Base-by-base conservation (phyloP, 23 tunicate species). In the Oikopleura dioica region DNA sequence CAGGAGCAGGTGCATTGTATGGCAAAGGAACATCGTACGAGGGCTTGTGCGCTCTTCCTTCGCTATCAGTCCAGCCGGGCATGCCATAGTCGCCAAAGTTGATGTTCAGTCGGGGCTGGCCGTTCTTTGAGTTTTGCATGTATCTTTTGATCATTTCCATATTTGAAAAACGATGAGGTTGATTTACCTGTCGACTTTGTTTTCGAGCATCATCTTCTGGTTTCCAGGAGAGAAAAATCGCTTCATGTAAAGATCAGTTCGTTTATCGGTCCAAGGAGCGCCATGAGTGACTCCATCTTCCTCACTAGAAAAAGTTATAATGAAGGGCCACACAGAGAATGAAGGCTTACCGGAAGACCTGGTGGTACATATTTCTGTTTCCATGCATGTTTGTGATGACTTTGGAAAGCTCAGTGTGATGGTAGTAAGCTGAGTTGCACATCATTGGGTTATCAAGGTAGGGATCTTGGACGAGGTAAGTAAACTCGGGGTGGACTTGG, bases 191-290 rank as follows among this genome's bases (percentile, higher is more conserved):
- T 63, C 72, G 33, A 63, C 33, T 63, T 63, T 63, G 72, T 63
- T 63, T 63, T 63, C 72, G 33, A 63, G 72, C 33, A 23, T 12
- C 72, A 63, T 63, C 33, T 63, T 63, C 33, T 63, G 72, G 72
- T 63, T 63, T 63, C 72, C 72, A 16, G 33, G 33, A 31, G 72
- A 63, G 33, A 63, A 63, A 31, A 21, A 63, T 63, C 72, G 72
- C 26, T 63, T 63, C 33, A 63, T 24, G 33, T 63, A 63, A 2
- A 63, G 33, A 28, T 63, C 72, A 28, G 30, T 12, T 63, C 72
- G 72, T 63, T 63, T 63, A 28, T 63, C 72, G 26, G 72, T 63
- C 72, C 72, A 63, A 12, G 72, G 72, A 63, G 72, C 72, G 2
- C 72, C 72, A 21, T 63, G 33, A 28, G 72, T 63, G 26, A 63